phyloP scores from a whole-genome alignment of 1,140 invertebrate species.

The Sesamia nonagrioides region DNA sequence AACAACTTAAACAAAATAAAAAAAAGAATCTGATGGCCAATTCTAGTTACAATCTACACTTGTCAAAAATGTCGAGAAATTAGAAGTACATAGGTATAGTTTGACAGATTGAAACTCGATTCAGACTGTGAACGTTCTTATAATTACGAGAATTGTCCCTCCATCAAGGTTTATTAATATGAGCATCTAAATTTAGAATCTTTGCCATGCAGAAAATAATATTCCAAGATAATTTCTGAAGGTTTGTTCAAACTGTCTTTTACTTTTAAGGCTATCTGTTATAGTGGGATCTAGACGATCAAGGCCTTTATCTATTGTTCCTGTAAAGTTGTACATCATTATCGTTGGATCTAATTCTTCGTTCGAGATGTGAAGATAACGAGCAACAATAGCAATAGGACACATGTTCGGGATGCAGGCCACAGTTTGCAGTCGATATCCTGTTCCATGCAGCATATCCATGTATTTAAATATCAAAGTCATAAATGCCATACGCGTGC shows the following conservation, averaged over 20 bases:
- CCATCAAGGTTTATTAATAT: neutral
- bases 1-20: no score
- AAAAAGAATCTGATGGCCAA: no score
- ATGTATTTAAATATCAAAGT: conserved; percentile 79
- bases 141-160: no score
- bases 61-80: no score
- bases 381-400: conserved; percentile 26
- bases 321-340: conserved; percentile 29
- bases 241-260: neutral
- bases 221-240: neutral
- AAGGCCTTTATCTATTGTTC: conserved; percentile 24
- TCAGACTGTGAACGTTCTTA: no score
- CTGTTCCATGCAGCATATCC: conserved; percentile 54
- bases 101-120: no score
- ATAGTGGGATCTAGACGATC: conserved; percentile 20
- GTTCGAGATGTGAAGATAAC: conserved; percentile 28
- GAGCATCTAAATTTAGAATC: neutral
- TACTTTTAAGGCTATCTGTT: conserved; percentile 23
- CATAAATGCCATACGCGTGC: conserved; percentile 85
- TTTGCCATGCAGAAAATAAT: neutral
- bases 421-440: conserved; percentile 50
- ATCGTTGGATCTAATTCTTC: conserved; percentile 40
- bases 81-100: no score
- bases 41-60: no score
- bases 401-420: conserved; percentile 18